These are phyloP conservation scores for Orthosia gracilis DNA, from an alignment of 2,888 invertebrate genomes.

Conservation along the genomic window DNA sequence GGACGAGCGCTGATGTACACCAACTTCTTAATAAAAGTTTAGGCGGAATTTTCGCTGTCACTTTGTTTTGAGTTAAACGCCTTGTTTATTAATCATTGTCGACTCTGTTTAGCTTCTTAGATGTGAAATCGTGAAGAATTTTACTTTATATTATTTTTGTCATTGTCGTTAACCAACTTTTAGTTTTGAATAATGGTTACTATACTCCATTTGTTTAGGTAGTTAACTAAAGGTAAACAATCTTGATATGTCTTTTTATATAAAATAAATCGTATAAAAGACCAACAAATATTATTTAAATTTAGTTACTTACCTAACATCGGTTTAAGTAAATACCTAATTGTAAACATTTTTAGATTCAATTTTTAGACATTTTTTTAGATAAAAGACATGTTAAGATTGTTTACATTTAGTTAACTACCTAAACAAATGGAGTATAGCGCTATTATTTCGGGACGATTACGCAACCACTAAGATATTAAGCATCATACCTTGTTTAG, in stretches of 20 bases:
- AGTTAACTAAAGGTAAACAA: too few species aligned
- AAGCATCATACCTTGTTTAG: background rate
- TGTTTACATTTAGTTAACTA: too few species aligned
- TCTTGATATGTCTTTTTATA: too few species aligned
- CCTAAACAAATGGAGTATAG: too few species aligned
- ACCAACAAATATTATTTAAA: too few species aligned
- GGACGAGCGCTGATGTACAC: constrained; percentile 69
- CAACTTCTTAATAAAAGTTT: constrained; percentile 81
- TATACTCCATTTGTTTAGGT: too few species aligned
- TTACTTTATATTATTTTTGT: constrained; percentile 40
- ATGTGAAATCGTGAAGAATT: constrained; percentile 50
- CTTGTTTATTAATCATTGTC: constrained; percentile 69
- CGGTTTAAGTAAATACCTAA: too few species aligned
- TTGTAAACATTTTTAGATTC: too few species aligned
- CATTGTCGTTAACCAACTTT: constrained; percentile 25
- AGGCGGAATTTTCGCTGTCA: constrained; percentile 76
- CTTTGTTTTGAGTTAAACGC: constrained; percentile 79
- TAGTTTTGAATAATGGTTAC: constrained; percentile 24
- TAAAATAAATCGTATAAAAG: too few species aligned
- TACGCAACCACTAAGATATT: background rate
- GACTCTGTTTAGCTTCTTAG: constrained; percentile 53
- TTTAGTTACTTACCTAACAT: too few species aligned
- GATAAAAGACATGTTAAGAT: too few species aligned
- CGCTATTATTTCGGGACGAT: constrained; percentile 4
- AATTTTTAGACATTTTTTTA: too few species aligned